Evolutionary conservation across 2,113 vertebrate genomes (phyloP), one percentile per base, ranked within the genome.

Genomic region (Neotragus moschatus): DNA sequence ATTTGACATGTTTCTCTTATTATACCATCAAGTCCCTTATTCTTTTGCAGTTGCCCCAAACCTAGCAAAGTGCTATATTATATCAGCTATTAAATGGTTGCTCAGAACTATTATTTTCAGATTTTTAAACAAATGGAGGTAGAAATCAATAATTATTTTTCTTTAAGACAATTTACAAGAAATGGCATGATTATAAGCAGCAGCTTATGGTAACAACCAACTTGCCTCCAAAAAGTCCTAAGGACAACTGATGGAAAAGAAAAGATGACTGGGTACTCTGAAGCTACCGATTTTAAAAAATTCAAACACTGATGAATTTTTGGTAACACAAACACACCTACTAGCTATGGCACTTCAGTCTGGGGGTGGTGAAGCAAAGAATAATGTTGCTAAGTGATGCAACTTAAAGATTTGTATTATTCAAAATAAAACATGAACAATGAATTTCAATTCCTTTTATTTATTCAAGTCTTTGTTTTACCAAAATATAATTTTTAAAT

Each of bases 361-460:
- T 43, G 92, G 80, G 73, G 63, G n/a, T 80, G 56, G 36, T 58
- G 26, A 88, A 6, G n/a, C 13, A 87, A 85, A 92, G 53, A 88
- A 3, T 70, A 92, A 58, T 39, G 30, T 88, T 95, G 21, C 73
- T 93, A 85, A 79, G 47, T 93, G 30, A 94, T 25, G 30, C 21
- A 66, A 93, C 43, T 63, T 45, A 93, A 96, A 58, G 63, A 79
- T 79, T 94, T 60, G 60, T 47, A 84, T 94, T 93, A 96, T 58
- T 61, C 91, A 30, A 97, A 94, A 86, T 66, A 81, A 97, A 97
- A 95, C 28, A 82, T 19, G 73, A 97, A 51, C 30, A 93, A 88
- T 49, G 12, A 94, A 91, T 70, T 82, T 95, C 90, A 80, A 58
- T 96, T 94, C 63, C 79, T 94, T 84, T 88, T 36, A 89, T 56